phyloP scores from a whole-genome alignment of 2,888 invertebrate species.

The Eilema caniola region DNA sequence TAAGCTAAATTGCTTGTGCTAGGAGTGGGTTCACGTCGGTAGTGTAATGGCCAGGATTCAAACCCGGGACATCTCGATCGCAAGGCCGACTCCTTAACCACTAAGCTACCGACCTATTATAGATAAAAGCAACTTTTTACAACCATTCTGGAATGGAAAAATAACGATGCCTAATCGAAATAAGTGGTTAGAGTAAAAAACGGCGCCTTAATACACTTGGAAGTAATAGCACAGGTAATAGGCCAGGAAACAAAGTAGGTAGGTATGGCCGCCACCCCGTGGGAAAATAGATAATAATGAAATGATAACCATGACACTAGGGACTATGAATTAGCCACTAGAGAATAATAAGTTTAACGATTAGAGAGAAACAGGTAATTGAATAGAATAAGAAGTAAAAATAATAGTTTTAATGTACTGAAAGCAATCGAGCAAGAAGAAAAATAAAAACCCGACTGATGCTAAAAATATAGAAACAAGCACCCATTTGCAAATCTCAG shows the following conservation, averaged over 20 bases:
- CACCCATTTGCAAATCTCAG: too few relatives aligned
- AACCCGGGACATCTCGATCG: too few relatives aligned
- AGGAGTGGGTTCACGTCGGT: too few relatives aligned
- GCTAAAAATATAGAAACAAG: too few relatives aligned
- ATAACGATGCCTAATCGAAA: neutral
- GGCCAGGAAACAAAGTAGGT: neutral
- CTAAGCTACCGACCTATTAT: neutral
- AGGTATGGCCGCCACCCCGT: neutral
- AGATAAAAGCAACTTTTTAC: neutral
- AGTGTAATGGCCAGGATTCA: too few relatives aligned
- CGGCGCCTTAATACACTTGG: neutral
- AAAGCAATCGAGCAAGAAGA: neutral
- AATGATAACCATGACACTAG: neutral
- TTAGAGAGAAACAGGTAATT: neutral
- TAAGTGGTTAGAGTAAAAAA: neutral
- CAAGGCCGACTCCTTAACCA: too few relatives aligned
- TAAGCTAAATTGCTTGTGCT: too few relatives aligned
- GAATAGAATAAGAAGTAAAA: neutral
- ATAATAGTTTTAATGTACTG: neutral
- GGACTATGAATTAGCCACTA: neutral
- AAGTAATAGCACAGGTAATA: constrained; percentile 2
- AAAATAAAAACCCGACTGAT: too few relatives aligned
- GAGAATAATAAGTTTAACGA: neutral
- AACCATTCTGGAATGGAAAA: neutral
- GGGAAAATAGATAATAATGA: constrained; percentile 4